Conservation (phyloP, 2,797 vertebrate genomes). For the Platalea minor region DNA sequence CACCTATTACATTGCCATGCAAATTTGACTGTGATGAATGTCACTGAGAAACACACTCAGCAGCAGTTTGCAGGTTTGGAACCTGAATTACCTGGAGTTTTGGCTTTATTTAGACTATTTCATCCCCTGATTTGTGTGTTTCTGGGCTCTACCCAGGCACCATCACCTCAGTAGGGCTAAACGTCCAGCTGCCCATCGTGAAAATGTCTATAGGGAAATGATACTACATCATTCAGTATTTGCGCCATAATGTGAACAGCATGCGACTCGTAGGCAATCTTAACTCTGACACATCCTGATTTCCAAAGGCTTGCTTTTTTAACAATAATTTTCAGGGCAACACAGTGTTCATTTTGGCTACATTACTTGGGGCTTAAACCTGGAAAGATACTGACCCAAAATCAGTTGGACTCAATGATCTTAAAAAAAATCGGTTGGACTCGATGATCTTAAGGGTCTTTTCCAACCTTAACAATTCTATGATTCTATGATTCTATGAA, state of each 20-base stretch:
- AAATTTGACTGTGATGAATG: background rate
- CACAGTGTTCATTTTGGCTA: background rate
- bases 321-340: background rate
- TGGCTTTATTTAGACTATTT: background rate
- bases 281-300: background rate
- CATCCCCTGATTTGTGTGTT: background rate
- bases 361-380: background rate
- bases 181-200: accelerated
- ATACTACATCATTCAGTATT: background rate
- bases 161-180: background rate
- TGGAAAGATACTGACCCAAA: background rate
- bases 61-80: background rate
- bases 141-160: background rate
- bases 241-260: background rate
- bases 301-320: background rate
- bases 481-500: no score
- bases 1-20: background rate
- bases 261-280: background rate
- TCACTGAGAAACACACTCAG: background rate
- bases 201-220: background rate
- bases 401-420: no score
- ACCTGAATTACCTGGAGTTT: background rate
- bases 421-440: no score
- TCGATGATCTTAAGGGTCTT: no score
- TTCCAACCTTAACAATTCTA: no score